phyloP scores from a whole-genome alignment of 2,797 vertebrate genomes.

The Adelosebastes latens region DNA sequence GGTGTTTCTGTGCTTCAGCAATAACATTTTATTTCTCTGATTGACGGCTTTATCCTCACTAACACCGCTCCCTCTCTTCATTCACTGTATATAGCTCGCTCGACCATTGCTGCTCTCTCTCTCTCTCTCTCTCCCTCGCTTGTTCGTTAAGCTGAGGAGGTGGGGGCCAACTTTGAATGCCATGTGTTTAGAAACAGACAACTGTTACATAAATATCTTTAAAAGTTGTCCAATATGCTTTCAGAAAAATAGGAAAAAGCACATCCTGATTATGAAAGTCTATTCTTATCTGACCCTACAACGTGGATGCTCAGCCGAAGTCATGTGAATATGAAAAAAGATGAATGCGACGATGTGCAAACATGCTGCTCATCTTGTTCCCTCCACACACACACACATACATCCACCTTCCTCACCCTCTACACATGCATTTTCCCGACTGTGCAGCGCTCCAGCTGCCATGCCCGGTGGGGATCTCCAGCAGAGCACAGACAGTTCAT shows the following conservation, averaged over 20 bases:
- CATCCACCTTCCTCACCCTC: neutral
- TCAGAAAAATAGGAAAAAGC: neutral
- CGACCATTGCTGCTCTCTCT: too few species aligned
- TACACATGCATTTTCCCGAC: neutral
- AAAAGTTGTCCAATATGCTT: neutral
- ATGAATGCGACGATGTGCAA: neutral
- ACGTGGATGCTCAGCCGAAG: neutral
- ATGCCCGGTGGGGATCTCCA: conserved; percentile 29
- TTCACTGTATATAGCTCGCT: too few species aligned
- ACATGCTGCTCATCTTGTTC: neutral
- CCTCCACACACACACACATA: neutral
- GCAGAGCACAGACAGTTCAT: conserved; percentile 28
- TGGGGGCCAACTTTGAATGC: too few species aligned
- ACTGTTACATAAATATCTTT: too few species aligned
- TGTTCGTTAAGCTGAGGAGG: too few species aligned
- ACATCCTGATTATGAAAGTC: neutral
- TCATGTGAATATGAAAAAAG: neutral
- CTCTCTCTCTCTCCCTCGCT: too few species aligned
- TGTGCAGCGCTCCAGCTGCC: neutral
- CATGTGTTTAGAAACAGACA: too few species aligned
- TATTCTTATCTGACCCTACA: neutral
- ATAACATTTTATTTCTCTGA: too few species aligned
- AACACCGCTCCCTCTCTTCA: too few species aligned
- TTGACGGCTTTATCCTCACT: too few species aligned
- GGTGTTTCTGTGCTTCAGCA: too few species aligned